phyloP scores from a whole-genome alignment of 1,140 invertebrate genomes.

The Brachionus rubens region DNA sequence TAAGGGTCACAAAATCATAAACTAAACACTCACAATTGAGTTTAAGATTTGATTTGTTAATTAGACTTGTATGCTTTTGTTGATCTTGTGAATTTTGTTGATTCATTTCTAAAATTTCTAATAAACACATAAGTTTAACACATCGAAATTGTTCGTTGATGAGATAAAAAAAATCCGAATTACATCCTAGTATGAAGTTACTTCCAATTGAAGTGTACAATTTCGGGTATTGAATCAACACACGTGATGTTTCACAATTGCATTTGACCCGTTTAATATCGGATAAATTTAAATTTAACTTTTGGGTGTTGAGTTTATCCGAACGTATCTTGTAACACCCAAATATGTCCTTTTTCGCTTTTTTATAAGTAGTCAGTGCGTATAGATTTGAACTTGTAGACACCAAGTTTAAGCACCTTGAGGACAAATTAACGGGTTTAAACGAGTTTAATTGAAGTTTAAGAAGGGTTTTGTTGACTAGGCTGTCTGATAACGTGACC shows the following conservation, averaged over 20 bases:
- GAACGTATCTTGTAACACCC: background rate
- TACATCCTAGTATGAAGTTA: background rate
- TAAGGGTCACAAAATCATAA: background rate
- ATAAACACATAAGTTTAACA: background rate
- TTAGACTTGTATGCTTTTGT: conserved; percentile 2
- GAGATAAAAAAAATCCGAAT: conserved; percentile 29
- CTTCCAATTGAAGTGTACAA: background rate
- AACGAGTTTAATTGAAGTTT: background rate
- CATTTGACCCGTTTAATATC: background rate
- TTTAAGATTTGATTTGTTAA: background rate
- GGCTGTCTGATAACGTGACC: background rate
- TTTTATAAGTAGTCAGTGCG: background rate
- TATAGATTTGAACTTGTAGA: background rate
- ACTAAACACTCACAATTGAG: background rate
- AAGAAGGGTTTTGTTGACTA: background rate
- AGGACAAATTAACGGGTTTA: background rate
- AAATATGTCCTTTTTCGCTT: background rate
- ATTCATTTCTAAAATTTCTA: conserved; percentile 32
- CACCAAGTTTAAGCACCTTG: background rate
- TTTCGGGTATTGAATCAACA: background rate
- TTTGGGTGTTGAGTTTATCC: background rate
- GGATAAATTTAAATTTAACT: conserved; percentile 27
- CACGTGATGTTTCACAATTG: background rate
- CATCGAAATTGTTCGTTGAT: conserved; percentile 24
- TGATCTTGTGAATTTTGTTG: too few relatives aligned